Evolutionary conservation across 2,888 invertebrate species (phyloP).

Genomic region (Athripsodes cinereus): DNA sequence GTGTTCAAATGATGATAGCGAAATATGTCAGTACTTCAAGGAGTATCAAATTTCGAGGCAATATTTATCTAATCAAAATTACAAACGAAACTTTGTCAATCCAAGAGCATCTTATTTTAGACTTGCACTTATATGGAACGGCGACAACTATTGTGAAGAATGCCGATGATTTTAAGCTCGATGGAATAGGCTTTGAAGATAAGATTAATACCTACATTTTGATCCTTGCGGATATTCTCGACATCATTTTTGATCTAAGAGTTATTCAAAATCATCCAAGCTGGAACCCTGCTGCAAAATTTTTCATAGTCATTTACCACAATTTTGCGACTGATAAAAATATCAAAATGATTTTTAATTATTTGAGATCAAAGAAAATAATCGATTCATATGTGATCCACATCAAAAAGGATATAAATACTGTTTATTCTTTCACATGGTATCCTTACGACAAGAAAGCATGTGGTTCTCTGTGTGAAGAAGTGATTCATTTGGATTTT

Average conservation of each 20-base stretch:
- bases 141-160: not conserved
- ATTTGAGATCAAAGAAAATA: not conserved
- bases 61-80: not conserved
- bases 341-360: constrained; percentile 4
- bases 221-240: not conserved
- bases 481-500: not conserved
- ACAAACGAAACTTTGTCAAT: not conserved
- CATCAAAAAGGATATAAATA: not conserved
- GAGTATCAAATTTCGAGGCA: not conserved
- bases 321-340: not conserved
- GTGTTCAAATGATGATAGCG: not conserved
- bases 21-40: not conserved
- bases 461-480: not conserved
- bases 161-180: not conserved
- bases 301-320: not conserved
- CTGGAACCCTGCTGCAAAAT: constrained; percentile 7
- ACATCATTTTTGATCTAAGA: not conserved
- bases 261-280: not conserved
- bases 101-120: not conserved
- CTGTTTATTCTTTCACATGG: constrained; percentile 3
- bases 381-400: constrained; percentile 2
- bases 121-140: not conserved
- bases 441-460: not conserved
- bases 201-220: not conserved
- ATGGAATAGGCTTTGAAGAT: not conserved